Evolutionary conservation across 2,113 vertebrate genomes (phyloP), one percentile per base, ranked within the genome.

Genomic region (Okapia johnstoni): DNA sequence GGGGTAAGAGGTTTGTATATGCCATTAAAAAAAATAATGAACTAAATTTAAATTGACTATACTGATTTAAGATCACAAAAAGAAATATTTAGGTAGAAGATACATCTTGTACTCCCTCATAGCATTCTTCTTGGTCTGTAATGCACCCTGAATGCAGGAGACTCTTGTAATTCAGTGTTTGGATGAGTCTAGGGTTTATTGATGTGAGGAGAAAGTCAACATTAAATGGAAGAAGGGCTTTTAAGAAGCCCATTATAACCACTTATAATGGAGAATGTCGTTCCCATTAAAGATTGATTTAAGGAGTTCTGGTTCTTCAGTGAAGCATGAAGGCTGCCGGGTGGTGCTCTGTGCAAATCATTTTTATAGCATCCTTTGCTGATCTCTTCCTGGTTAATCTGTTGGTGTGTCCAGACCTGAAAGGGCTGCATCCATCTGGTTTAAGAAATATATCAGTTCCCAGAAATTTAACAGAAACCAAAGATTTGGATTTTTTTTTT

Each of bases 181-280:
- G 36, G 77, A 88, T 73, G 86, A 95, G 36, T 91, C 88, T 40
- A 46, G 66, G 88, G 85, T 93, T 83, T 95, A 93, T 89, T 86
- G 91, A 96, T 89, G 61, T 91, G 90, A 94, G 66, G 94, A 81
- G 50, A 93, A 94, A 92, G 96, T 97, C 97, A 93, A 43, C 97
- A 90, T 88, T 90, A 97, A 96, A 70, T 96, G 93, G 89, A 95
- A 86, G 86, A 90, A 90, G 83, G 40, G 84, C 97, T 97, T 97
- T 97, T 97, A 95, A 95, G 97, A 89, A 97, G 52, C 85, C 95
- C 96, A 92, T 96, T 95, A 92, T 66, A 93, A 83, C 61, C 60
- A 93, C 55, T 81, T 85, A 88, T 8, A 88, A 40, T 91, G 96
- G 94, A 85, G 97, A 97, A 87, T 97, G 91, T 66, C 50, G 55